Conservation (phyloP, 1,140 invertebrate species). For the Subanguina moxae region DNA sequence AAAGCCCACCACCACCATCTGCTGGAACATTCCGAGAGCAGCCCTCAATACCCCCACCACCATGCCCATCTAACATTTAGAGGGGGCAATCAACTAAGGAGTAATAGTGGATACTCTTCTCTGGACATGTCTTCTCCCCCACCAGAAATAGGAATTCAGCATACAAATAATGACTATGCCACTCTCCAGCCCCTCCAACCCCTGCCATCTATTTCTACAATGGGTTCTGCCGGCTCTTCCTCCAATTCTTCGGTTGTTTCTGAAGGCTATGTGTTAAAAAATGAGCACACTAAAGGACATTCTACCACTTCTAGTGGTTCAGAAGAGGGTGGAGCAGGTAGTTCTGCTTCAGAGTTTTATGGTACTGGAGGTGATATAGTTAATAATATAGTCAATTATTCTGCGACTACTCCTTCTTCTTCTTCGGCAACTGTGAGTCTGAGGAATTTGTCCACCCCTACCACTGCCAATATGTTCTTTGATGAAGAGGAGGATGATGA, state of each 20-base stretch:
- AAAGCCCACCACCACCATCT: too few species aligned
- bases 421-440: neutral
- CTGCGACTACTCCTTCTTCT: neutral
- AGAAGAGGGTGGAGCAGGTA: neutral
- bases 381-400: neutral
- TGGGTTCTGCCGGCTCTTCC: neutral
- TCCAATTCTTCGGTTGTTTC: neutral
- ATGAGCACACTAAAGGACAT: neutral
- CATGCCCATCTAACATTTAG: too few species aligned
- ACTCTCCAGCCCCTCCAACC: neutral
- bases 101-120: too few species aligned
- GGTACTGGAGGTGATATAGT: neutral
- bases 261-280: neutral
- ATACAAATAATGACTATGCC: neutral
- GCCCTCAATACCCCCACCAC: too few species aligned
- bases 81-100: too few species aligned
- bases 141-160: neutral
- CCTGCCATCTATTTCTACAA: constrained; percentile 1
- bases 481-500: neutral
- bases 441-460: neutral
- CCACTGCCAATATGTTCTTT: neutral
- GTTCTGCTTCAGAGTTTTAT: neutral
- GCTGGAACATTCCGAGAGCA: too few species aligned
- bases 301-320: neutral
- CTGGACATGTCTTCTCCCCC: neutral